Base-by-base conservation (phyloP, 2,113 vertebrate species). In the Genyomyrus donnyi region DNA sequence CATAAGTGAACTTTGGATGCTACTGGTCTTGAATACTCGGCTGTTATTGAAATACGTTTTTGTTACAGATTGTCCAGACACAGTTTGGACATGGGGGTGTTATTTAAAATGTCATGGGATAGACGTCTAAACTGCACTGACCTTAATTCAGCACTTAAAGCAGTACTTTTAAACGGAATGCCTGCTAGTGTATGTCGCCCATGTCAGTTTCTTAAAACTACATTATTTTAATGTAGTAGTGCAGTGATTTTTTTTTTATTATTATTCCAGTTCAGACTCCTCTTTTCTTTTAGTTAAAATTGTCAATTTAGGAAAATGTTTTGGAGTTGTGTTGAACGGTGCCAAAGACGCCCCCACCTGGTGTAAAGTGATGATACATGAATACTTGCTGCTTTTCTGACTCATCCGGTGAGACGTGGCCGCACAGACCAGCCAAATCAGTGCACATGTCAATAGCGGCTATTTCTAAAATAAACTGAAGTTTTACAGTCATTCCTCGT, bases 41-140 rank as follows among this genome's bases (percentile, higher is more conserved):
- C 83, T 11, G 21, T 45, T 48, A 53, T 87, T 87, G 84, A 13
- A 86, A 9, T 49, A 17, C 35, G 1, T 85, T 42, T 46, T 84
- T 85, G 46, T 31, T 50, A 86, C 48, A 86, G 24, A 86, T 85
- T 46, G 39, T 85, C 83, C 46, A 24, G 24, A 85, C 48, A 66
- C 46, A 74, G 46, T 80, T 89, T 89, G 46, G 66, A 19, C 50
- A 50, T 17, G 13, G 17, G 46, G 88, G 48, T 80, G 70, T 48
- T 24, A 91, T 62, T 93, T 62, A 31, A 15, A 91, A 91, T 80
- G 35, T 80, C 74, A 42, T 39, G 74, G 2, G 31, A 90, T 39
- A 58, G 46, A n/a, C 8, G 15, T 50, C 70, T n/a, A 17, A 31
- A 88, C 35, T 88, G 62, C 88, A 74, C 10, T 27, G 89, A 89